phyloP scores from a whole-genome alignment of 2,113 vertebrate genomes.

The Columba livia region DNA sequence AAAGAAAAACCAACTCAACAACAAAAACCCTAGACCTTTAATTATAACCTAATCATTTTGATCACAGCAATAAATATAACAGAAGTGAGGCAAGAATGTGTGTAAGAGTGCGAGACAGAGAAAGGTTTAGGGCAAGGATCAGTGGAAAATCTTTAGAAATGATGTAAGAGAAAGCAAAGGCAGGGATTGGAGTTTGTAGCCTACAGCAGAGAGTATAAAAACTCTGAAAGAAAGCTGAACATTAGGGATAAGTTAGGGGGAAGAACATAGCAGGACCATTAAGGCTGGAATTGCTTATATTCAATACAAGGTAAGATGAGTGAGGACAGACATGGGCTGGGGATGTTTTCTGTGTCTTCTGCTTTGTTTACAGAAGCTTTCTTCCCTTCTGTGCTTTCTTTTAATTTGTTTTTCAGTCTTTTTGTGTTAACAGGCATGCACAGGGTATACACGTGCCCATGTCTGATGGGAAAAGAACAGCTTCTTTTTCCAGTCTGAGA shows the following conservation, averaged over 20 bases:
- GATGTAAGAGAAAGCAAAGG: slow-evolving; percentile 82
- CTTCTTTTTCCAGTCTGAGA: neutral
- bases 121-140: slow-evolving; percentile 73
- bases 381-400: neutral
- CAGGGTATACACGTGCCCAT: neutral
- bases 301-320: slow-evolving; percentile 73
- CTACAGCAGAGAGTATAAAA: slow-evolving; percentile 63
- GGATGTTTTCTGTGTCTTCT: neutral
- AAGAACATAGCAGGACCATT: slow-evolving; percentile 10
- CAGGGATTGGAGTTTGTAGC: slow-evolving; percentile 74
- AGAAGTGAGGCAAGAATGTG: slow-evolving; percentile 9
- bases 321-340: neutral
- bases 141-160: slow-evolving; percentile 83
- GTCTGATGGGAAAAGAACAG: neutral
- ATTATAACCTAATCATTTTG: slow-evolving; percentile 35
- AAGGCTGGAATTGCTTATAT: slow-evolving; percentile 45
- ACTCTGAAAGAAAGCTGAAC: slow-evolving; percentile 48
- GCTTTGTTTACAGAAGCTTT: neutral
- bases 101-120: slow-evolving; percentile 41
- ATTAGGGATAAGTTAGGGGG: slow-evolving; percentile 42
- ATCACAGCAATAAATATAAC: slow-evolving; percentile 50
- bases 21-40: neutral
- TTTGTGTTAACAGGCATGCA: neutral
- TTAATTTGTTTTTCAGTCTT: neutral
- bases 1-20: neutral